These are phyloP conservation scores for Coecobrya sp. DNA, from an alignment of 2,888 invertebrate genomes.

Conservation along the genomic window DNA sequence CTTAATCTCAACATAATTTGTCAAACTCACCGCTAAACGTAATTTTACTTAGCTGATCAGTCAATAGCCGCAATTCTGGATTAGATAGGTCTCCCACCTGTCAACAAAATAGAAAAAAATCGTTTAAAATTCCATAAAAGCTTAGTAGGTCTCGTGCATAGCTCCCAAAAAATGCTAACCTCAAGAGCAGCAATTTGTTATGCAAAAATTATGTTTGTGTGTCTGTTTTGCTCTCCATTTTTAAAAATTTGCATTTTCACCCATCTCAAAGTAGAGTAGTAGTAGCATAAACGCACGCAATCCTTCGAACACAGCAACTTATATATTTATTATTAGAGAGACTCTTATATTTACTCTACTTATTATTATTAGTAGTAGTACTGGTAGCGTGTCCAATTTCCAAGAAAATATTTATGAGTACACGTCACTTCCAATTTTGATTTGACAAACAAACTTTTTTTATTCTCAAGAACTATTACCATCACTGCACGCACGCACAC, in stretches of 20 bases:
- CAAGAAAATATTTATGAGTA: background rate
- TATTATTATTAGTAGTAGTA: background rate
- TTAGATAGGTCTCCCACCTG: constrained; percentile 97
- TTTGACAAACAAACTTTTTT: background rate
- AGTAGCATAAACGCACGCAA: background rate
- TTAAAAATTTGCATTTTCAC: constrained; percentile 16
- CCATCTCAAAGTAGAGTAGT: background rate
- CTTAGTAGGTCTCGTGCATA: background rate
- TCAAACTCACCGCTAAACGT: constrained; percentile 94
- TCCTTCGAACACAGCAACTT: background rate
- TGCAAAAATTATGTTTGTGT: background rate
- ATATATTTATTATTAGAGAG: background rate
- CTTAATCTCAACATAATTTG: background rate
- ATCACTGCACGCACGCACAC: constrained; percentile 1
- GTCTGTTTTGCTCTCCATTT: background rate
- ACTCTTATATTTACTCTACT: background rate
- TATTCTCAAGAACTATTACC: background rate
- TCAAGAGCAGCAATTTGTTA: background rate
- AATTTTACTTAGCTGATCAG: constrained; percentile 97
- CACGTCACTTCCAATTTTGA: constrained; percentile 7
- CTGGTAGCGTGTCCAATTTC: background rate
- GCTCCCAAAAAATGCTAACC: too few species aligned
- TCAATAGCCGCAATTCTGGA: constrained; percentile 96
- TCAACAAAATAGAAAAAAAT: constrained; percentile 55
- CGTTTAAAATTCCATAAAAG: background rate